phyloP scores from a whole-genome alignment of 2,888 invertebrate genomes.

The Apotomis betuletana region DNA sequence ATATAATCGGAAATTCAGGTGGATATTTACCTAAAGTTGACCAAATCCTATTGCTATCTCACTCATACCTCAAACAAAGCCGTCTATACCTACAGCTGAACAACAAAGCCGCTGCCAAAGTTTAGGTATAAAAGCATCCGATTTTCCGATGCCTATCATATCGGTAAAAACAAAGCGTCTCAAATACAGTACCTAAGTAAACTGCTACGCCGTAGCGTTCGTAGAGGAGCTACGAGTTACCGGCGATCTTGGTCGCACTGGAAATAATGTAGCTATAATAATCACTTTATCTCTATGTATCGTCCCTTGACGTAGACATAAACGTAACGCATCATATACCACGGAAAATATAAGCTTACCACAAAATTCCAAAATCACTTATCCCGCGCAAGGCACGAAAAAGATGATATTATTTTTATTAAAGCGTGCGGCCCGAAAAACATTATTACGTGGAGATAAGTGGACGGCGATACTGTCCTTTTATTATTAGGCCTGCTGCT shows the following conservation, averaged over 20 bases:
- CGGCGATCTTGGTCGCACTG: neutral
- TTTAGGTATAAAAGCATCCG: no score
- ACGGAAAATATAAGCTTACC: neutral
- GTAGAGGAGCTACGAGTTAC: constrained; percentile 20
- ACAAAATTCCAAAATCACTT: neutral
- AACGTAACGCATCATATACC: neutral
- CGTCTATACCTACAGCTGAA: no score
- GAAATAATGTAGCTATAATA: neutral
- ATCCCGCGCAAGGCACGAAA: neutral
- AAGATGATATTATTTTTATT: constrained; percentile 5
- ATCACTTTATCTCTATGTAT: neutral
- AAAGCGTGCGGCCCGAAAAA: neutral
- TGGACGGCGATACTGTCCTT: constrained; percentile 13
- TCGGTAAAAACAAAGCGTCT: no score
- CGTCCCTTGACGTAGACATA: neutral
- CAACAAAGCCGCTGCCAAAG: no score
- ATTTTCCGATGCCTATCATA: no score
- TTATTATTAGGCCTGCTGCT: constrained; percentile 4
- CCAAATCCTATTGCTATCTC: no score
- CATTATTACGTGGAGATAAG: constrained; percentile 12
- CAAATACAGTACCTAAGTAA: neutral
- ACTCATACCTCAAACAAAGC: no score
- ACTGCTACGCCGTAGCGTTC: constrained; percentile 29
- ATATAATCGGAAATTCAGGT: no score
- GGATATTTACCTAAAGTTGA: no score